Base-by-base conservation (phyloP, 2,888 invertebrate species). In the Nemotelus pantherinus region DNA sequence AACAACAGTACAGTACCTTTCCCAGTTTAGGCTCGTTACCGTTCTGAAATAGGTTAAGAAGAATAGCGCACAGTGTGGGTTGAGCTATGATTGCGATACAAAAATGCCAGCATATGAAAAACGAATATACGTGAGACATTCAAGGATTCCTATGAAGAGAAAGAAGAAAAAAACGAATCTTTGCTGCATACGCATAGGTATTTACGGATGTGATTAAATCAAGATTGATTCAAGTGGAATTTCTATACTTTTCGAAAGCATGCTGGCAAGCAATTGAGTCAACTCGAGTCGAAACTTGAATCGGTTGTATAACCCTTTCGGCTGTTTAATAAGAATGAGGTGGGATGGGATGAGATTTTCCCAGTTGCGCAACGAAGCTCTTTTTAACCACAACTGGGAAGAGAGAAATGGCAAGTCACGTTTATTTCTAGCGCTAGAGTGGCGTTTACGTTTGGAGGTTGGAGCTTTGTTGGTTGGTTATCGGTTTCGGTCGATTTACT, bases 151-250 rank as follows among this genome's bases (percentile, higher is more conserved):
- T n/a, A 63, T 5, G 41, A 7, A 63, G 57, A 0, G 25, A 57
- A 57, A 4, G 10, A 10, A 3, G 3, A 10, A 10, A 57, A 57
- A 10, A 10, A 10, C 25, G 25, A 25, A 25, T 57, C 25, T 2
- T 4, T 57, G 10, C 4, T 57, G 57, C 7, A 43, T 60, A 48
- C 50, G 70, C 43, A 70, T 43, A 70, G 70, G 70, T 70, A 70
- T 70, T 70, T 70, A 43, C 74, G 63, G 48, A 74, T 60, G 63
- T 74, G 74, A 60, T 74, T 63, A 74, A 74, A 74, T 74, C 74
- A 74, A 74, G 63, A 60, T 74, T 60, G 74, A 74, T 74, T 74
- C 74, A 74, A 74, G 74, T 60, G 63, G 74, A 74, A 74, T 58
- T 72, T 72, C 58, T 10, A 10, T 70, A 55, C 70, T 39, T 53